Base-by-base conservation (phyloP, 1,140 invertebrate species). In the Leptinotarsa undecemlineata region DNA sequence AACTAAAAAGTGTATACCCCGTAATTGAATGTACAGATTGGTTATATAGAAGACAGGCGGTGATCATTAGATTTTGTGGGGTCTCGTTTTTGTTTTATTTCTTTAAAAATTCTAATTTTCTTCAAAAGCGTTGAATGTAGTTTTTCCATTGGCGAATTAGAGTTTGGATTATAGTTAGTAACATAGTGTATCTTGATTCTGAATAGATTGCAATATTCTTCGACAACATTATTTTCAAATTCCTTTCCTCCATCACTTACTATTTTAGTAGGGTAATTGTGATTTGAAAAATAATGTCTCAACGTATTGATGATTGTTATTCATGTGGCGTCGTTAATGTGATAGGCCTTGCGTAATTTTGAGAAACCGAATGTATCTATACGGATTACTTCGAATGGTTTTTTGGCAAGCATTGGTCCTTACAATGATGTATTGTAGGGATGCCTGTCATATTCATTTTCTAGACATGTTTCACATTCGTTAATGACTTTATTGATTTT, bases 401-500 rank as follows among this genome's bases (percentile, higher is more conserved):
- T 51, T 51, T 51, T 51, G 48, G 4, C 48, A 17, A 51, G 48
- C 48, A 51, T 51, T 51, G 48, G 48, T 51, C 48, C 48, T 51
- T 51, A 3, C 48, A 51, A 51, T 51, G 48, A 51, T 51, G 48
- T 51, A 51, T 51, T 51, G 3, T 51, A 51, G 17, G 48, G 48
- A 51, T 51, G 48, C 4, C 48, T 51, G 17, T 51, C 48, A 51
- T 51, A 51, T 51, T 3, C 3, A 3, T 23, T 23, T 3, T 23
- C 21, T 23, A 23, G 21, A 3, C 21, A 23, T 23, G 3, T 51
- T 51, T 51, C 3, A 11, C 11, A 11, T 14, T 51, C 48, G 48
- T 51, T 51, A 51, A 51, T 51, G 11, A 51, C 48, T 51, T 51
- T 51, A 51, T 51, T 51, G 48, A 51, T 51, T 51, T 51, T 51